Evolutionary conservation across 2,113 vertebrate genomes (phyloP).

Genomic region (Lepus timidus): DNA sequence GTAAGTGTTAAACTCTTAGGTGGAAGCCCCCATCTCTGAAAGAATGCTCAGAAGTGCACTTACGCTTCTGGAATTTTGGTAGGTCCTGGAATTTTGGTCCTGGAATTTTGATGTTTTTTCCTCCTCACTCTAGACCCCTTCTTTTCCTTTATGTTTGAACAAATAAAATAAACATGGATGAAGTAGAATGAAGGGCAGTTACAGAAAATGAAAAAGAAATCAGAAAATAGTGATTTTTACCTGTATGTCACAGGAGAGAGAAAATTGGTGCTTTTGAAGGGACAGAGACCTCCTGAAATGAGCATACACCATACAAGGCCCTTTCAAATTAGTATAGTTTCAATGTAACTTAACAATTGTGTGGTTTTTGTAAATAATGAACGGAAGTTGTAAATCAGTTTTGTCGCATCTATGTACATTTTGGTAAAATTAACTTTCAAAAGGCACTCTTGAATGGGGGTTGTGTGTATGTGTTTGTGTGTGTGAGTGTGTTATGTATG

Average conservation of each 20-base stretch:
- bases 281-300: not conserved
- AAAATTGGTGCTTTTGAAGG: not conserved
- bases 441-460: not conserved
- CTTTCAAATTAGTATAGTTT: not conserved
- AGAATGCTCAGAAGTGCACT: no score
- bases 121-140: not conserved
- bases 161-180: not conserved
- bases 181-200: not conserved
- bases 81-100: not conserved
- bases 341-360: not conserved
- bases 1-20: not conserved
- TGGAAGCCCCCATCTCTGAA: not conserved
- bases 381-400: not conserved
- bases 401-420: rapidly evolving
- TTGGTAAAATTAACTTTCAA: not conserved
- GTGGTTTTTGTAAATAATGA: not conserved
- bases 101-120: not conserved
- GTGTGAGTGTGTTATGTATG: no score
- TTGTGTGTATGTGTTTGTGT: no score
- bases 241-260: not conserved
- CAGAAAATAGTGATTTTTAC: not conserved
- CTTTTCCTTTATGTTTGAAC: not conserved
- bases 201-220: not conserved
- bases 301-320: not conserved
- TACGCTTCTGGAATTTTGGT: no score